These are phyloP conservation scores for Montipora capricornis DNA, from an alignment of 64 coral and sea anemone species.

Conservation along the genomic window DNA sequence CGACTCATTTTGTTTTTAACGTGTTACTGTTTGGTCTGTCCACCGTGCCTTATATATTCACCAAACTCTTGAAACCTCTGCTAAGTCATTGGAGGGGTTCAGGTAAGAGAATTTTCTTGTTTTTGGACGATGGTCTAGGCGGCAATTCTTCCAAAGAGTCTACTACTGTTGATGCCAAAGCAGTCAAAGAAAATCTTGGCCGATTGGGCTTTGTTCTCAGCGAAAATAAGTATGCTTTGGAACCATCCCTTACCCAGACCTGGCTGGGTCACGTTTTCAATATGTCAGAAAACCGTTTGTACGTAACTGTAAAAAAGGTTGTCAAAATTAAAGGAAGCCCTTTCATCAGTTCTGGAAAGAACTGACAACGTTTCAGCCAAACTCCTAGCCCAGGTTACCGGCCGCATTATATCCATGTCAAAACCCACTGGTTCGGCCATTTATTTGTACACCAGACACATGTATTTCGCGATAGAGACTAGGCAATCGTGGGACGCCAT, in stretches of 20 bases:
- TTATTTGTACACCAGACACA: constrained; percentile 36
- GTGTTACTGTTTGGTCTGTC: background rate
- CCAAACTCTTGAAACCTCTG: no score
- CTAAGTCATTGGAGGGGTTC: no score
- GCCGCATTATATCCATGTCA: constrained; percentile 46
- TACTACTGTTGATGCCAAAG: background rate
- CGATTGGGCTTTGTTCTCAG: background rate
- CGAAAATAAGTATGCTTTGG: background rate
- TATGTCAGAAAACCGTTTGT: background rate
- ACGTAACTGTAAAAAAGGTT: background rate
- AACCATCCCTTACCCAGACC: background rate
- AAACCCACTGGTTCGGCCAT: constrained; percentile 30
- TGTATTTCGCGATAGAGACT: constrained; percentile 48
- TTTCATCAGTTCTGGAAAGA: background rate
- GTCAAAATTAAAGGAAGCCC: constrained; percentile 27
- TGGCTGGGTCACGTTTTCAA: background rate
- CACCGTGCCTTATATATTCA: background rate
- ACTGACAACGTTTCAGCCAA: background rate
- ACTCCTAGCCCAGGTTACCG: constrained; percentile 21
- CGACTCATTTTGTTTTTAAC: no score
- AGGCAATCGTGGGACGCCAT: constrained; percentile 4
- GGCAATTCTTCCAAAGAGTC: background rate
- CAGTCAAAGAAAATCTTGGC: background rate
- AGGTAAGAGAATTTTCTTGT: background rate
- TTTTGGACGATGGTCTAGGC: background rate